Base-by-base conservation (phyloP, 2,888 invertebrate genomes). In the Petrophora chlorosata region DNA sequence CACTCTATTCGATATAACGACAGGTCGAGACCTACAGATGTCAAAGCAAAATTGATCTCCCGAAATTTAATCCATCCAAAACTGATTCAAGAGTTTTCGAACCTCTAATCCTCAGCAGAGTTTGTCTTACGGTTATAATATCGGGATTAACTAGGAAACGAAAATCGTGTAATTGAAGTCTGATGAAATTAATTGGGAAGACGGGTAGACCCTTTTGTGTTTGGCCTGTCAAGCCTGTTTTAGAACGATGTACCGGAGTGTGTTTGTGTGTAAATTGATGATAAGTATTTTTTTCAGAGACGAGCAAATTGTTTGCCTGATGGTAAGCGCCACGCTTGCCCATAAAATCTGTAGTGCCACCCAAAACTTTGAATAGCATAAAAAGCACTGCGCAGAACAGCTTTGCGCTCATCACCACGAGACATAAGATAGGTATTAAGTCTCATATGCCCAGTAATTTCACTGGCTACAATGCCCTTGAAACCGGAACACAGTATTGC, bases 161-260 rank as follows among this genome's bases (percentile, higher is more conserved):
- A 51, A 53, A 41, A 49, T 53, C 33, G 38, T 35, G 50, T 60
- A 55, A 60, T 53, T 60, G 40, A 55, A 55, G 53, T 53, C 57
- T n/a, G 39, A 36, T 47, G 23, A 29, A 48, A 60, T 53, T 59
- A 53, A 59, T 56, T 48, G 45, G 36, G 15, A 34, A n/a, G 19
- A 28, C 26, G 12, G 17, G 28, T 3, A 9, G 17, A 30, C 4
- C 28, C 25, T 44, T 28, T 41, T 42, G 35, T 35, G 15, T 35
- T 25, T 10, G 7, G 35, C 1, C n/a, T 23, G 34, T 34, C 16
- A 34, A 28, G 19, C 34, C 9, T 34, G 16, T 42, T 42, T 28
- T 28, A n/a, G n/a, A n/a, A n/a, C n/a, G n/a, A n/a, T n/a, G n/a
- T n/a, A n/a, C n/a, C n/a, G n/a, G n/a, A n/a, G n/a, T n/a, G n/a